Base-by-base conservation (phyloP, 92 coral and sea anemone species). In the Anthopleura xanthogrammica region DNA sequence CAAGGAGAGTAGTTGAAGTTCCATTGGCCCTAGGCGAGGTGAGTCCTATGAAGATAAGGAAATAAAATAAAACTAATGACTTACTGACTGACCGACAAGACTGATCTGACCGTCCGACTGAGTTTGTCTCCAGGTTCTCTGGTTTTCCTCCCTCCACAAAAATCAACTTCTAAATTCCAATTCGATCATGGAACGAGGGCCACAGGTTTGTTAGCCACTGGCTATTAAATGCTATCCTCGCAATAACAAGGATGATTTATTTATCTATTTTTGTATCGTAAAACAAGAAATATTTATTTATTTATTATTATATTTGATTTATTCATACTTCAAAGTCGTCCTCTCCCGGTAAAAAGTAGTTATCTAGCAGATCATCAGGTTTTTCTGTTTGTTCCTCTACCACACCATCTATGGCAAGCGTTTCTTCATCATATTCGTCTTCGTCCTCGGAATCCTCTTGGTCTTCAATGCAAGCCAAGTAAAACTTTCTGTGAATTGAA, bases 1-100 rank as follows among this genome's bases (percentile, higher is more conserved):
- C 0, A 97, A 92, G n/a, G 99, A 85, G 48, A 97, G 81, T 52
- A 97, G 88, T 80, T 97, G 99, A 12, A 97, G 90, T 70, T 97
- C 99, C 98, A 97, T 90, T 2, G 99, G 97, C 1, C 99, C 99
- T 3, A 97, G 93, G 9, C 98, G 92, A 43, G 98, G 99, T 7
- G 97, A 94, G 36, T 92, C 97, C 99, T 97, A 81, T 68, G 36
- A 68, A 23, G 42, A 68, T 8, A 23, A 68, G 6, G 5, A 23
- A 76, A 24, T 14, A 40, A 12, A 5, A 12, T 7, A 17, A 14
- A 14, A 22, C 24, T 29, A 42, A 39, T 46, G 5, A 46, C 50
- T 46, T 5, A 46, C 50, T 46, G 50, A 46, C 57, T 76, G 60
- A 46, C 7, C 41, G 60, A 43, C 41, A 4, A 29, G 29, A 39